phyloP scores from a whole-genome alignment of 2,113 vertebrate genomes.

The Anoura caudifer region DNA sequence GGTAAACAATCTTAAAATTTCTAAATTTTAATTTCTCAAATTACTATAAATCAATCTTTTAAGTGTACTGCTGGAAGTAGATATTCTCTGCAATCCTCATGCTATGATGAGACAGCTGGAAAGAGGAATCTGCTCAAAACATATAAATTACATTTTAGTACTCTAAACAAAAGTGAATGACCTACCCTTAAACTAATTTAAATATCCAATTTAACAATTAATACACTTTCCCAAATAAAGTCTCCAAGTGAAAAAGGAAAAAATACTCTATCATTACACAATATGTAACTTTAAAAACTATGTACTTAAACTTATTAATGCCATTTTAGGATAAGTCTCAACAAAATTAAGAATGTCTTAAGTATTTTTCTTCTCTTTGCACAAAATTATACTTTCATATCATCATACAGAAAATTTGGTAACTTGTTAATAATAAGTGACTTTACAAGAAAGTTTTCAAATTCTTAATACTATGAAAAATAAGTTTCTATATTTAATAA shows the following conservation, averaged over 20 bases:
- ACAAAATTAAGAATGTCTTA: constrained; percentile 45
- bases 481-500: constrained; percentile 21
- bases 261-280: constrained; percentile 1
- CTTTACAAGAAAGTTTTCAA: constrained; percentile 44
- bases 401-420: constrained; percentile 49
- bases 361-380: constrained; percentile 46
- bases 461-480: constrained; percentile 41
- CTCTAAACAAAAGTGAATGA: constrained; percentile 40
- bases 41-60: constrained; percentile 16
- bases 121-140: constrained; percentile 39
- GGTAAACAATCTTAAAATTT: not conserved
- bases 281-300: constrained; percentile 17
- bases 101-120: constrained; percentile 17
- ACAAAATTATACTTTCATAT: constrained; percentile 58
- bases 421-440: constrained; percentile 28
- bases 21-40: constrained; percentile 43
- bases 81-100: constrained; percentile 34
- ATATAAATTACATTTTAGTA: constrained; percentile 40
- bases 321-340: constrained; percentile 21
- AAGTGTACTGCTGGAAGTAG: not conserved
- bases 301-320: not conserved
- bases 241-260: not conserved
- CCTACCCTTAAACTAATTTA: not conserved
- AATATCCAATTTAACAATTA: constrained; percentile 34
- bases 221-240: constrained; percentile 40